Evolutionary conservation across 1,140 invertebrate genomes (phyloP).

Genomic region (Musca domestica): DNA sequence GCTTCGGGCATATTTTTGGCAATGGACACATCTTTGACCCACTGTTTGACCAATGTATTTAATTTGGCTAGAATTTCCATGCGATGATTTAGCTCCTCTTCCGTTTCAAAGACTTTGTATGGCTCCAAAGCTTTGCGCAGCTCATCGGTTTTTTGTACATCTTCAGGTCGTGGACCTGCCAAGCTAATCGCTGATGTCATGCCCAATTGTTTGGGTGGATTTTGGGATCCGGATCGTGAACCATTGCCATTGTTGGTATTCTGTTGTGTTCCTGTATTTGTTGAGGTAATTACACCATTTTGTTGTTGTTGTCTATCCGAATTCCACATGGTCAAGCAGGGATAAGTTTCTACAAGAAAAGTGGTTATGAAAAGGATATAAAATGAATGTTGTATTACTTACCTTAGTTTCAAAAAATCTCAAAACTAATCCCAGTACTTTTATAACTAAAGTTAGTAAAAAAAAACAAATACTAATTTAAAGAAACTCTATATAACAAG

Average conservation of each 20-base stretch:
- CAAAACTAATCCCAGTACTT: constrained; percentile 3
- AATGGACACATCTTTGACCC: constrained; percentile 87
- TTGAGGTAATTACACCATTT: constrained; percentile 24
- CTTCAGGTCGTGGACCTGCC: constrained; percentile 81
- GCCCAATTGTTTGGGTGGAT: constrained; percentile 63
- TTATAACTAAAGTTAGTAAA: neutral
- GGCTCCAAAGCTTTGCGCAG: constrained; percentile 78
- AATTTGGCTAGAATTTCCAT: constrained; percentile 81
- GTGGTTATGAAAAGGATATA: no score
- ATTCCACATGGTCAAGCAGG: constrained; percentile 43
- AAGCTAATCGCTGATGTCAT: constrained; percentile 93
- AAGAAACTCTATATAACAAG: neutral
- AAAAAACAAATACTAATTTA: neutral
- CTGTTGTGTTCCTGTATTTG: neutral
- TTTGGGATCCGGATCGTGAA: constrained; percentile 17
- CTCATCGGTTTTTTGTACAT: constrained; percentile 79
- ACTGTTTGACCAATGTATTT: constrained; percentile 85
- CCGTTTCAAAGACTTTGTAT: constrained; percentile 90
- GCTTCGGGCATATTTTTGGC: constrained; percentile 85
- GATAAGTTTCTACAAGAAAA: neutral
- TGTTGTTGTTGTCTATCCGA: constrained; percentile 40
- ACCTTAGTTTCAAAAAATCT: constrained; percentile 25
- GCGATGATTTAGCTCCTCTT: constrained; percentile 86
- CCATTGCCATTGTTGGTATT: constrained; percentile 19
- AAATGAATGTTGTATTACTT: neutral